Base-by-base conservation (phyloP, 2,888 invertebrate species). In the Crepidodera aurea region DNA sequence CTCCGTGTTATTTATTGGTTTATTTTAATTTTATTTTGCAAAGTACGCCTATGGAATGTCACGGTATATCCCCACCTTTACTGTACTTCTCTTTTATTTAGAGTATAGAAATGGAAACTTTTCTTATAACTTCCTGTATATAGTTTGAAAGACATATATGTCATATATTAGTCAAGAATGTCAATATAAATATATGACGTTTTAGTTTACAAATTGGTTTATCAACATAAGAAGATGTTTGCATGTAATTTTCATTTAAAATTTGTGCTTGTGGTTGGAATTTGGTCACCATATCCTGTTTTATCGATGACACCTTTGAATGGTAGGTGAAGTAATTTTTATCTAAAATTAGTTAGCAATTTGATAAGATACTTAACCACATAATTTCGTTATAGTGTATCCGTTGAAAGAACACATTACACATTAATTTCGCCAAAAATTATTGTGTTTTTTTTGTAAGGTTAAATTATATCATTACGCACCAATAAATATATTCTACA, bases 301-400 rank as follows among this genome's bases (percentile, higher is more conserved):
- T 19, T 39, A 48, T 48, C 57, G 39, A 12, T 15, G 32, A 39
- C 39, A 39, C 48, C 48, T 39, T 57, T 57, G 48, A 57, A 57
- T 27, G 57, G 57, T 57, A 29, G 48, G 57, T 27, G 7, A 27
- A 13, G 15, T 22, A 44, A 13, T 27, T 46, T 46, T 25, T 27
- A 27, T 29, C 29, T 48, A 48, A 48, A 27, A 48, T 48, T 48
- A 48, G 25, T 19, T 18, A n/a, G 19, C 4, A 22, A 18, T 10
- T 42, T 18, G 16, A 44, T 44, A 44, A 29, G 29, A 10, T n/a
- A 42, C 16, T 6, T 39, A 12, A 39, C 10, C 5, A 39, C 13
- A 6, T 7, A 7, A 2, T 15, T 10, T 15, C n/a, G n/a, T 39
- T 15, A 39, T 39, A 39, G 16, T 15, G 6, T 5, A 39, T 39